Evolutionary conservation across 2,113 vertebrate species (phyloP).

Genomic region (Sander lucioperca): DNA sequence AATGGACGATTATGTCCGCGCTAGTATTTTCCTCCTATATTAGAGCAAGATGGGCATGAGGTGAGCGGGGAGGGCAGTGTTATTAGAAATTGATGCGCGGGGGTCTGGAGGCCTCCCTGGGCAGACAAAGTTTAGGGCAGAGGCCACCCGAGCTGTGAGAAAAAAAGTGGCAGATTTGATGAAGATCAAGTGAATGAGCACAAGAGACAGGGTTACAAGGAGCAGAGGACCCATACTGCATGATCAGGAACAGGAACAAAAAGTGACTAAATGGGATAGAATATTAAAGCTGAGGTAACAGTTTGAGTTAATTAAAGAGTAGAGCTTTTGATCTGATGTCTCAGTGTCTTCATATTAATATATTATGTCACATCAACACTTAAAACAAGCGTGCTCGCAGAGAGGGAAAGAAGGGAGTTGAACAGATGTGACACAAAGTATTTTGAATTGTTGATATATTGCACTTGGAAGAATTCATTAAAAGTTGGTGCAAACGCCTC

Average conservation of each 20-base stretch:
- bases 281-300: neutral
- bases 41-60: constrained; percentile 35
- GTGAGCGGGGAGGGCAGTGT: constrained; percentile 37
- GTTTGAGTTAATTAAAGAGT: neutral
- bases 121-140: constrained; percentile 45
- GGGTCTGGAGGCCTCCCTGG: constrained; percentile 39
- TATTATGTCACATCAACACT: neutral
- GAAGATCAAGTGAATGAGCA: constrained; percentile 42
- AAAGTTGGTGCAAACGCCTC: constrained; percentile 49
- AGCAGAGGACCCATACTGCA: neutral
- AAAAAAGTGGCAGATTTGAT: constrained; percentile 29
- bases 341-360: neutral
- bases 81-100: constrained; percentile 64
- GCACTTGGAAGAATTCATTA: constrained; percentile 53
- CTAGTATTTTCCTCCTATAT: constrained; percentile 52
- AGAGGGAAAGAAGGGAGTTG: neutral
- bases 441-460: constrained; percentile 48
- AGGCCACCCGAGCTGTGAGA: constrained; percentile 35
- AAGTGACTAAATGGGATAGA: neutral
- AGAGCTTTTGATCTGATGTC: neutral
- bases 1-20: constrained; percentile 36
- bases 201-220: neutral
- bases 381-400: neutral
- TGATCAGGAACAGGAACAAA: neutral
- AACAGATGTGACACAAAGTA: constrained; percentile 25